phyloP scores from a whole-genome alignment of 2,113 vertebrate species.

The Microtus pennsylvanicus region DNA sequence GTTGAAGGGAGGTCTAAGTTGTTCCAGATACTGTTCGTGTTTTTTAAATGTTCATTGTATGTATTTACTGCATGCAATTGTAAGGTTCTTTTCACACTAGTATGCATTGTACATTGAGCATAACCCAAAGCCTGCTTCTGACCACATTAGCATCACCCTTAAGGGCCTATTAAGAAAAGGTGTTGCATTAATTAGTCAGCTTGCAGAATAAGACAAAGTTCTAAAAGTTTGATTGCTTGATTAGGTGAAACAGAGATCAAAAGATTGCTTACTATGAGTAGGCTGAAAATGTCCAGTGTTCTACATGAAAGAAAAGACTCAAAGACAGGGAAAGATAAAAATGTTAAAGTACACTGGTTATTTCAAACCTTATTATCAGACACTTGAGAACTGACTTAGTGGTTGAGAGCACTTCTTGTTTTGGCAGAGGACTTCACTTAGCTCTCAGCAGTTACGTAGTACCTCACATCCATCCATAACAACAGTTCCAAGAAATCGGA shows the following conservation, averaged over 20 bases:
- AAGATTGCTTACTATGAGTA: neutral
- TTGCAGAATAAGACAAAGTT: neutral
- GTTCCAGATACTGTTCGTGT: neutral
- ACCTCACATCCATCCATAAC: neutral
- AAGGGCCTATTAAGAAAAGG: neutral
- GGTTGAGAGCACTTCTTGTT: neutral
- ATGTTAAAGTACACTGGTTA: neutral
- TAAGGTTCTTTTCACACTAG: neutral
- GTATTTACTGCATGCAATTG: too few relatives aligned
- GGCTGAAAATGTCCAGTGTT: neutral
- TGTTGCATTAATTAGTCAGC: neutral
- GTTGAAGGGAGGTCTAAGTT: neutral
- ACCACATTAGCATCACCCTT: neutral
- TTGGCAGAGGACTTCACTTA: neutral
- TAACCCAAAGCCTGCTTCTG: accelerated
- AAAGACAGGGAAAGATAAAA: neutral
- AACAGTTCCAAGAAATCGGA: neutral
- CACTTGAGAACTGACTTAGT: neutral
- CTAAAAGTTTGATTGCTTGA: neutral
- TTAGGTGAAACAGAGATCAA: neutral
- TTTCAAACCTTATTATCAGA: neutral
- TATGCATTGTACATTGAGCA: neutral
- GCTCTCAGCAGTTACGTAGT: neutral
- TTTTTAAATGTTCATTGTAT: neutral
- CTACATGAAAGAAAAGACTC: neutral